A percentile compares a stretch with the other conserved stretches of the same genome.
Conservation (phyloP, 30 jellyfish, hydroid and myxozoan genomes). For the Catostylus mosaicus region DNA sequence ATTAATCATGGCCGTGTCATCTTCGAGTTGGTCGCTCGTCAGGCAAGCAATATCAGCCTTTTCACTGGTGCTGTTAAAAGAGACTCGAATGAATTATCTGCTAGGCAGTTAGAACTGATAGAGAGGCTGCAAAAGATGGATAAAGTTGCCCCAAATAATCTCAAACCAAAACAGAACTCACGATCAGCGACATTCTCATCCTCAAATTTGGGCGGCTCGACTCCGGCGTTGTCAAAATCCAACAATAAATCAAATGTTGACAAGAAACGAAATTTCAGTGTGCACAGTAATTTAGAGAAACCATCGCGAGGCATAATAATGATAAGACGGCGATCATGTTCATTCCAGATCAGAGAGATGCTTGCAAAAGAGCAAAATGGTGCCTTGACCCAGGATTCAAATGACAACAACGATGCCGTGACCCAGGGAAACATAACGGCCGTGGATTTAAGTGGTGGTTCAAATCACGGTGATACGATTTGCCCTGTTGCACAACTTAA, state of each 20-base stretch:
- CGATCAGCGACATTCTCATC: background rate
- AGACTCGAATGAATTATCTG: constrained; percentile 10
- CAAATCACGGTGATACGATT: background rate
- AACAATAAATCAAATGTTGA: background rate
- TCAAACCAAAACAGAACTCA: background rate
- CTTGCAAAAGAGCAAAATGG: background rate
- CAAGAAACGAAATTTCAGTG: background rate
- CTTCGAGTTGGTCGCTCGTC: constrained; percentile 55
- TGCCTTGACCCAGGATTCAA: background rate
- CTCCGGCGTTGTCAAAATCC: no score
- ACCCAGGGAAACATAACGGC: background rate
- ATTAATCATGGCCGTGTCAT: constrained; percentile 54
- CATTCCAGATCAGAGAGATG: background rate
- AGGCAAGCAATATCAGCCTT: constrained; percentile 59
- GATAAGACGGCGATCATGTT: constrained; percentile 5
- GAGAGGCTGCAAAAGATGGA: constrained; percentile 11
- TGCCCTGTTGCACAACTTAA: background rate
- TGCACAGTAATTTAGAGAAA: background rate
- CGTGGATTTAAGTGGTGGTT: background rate
- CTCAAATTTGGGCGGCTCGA: background rate
- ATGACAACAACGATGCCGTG: background rate
- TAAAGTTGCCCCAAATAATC: background rate
- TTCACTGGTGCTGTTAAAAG: constrained; percentile 9
- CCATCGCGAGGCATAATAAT: constrained; percentile 6
- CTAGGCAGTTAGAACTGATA: constrained; percentile 16